Evolutionary conservation across 2,797 vertebrate species (phyloP).

Genomic region (Gallinago nigripennis): DNA sequence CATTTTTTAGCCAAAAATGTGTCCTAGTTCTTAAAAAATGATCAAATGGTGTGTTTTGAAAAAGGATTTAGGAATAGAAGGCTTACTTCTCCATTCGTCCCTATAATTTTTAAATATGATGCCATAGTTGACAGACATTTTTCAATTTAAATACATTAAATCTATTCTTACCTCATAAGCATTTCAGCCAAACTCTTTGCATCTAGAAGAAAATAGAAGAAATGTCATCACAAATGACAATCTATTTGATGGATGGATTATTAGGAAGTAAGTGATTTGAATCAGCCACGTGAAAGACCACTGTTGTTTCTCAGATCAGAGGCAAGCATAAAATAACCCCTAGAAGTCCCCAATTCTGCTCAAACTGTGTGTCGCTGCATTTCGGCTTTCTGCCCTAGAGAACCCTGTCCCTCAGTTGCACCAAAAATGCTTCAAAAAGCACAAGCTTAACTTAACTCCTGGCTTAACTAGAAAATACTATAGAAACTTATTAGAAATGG

Average conservation of each 20-base stretch:
- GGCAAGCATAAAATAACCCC: not conserved
- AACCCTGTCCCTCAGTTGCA: not conserved
- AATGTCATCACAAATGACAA: slow-evolving; percentile 19
- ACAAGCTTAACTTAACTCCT: not conserved
- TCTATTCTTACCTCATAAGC: slow-evolving; percentile 94
- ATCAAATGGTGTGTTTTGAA: not conserved
- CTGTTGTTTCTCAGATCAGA: not conserved
- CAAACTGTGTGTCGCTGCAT: not conserved
- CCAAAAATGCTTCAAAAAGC: not conserved
- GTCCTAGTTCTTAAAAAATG: not conserved
- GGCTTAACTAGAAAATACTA: not conserved
- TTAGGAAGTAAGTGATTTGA: not conserved
- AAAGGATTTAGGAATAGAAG: not conserved
- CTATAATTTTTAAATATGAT: not conserved
- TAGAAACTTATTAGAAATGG: not conserved
- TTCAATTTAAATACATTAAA: not conserved
- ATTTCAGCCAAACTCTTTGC: slow-evolving; percentile 99
- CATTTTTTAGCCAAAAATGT: not conserved
- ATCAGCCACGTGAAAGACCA: not conserved
- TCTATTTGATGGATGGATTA: not conserved
- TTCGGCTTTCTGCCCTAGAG: not conserved
- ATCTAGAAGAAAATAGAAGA: slow-evolving; percentile 86
- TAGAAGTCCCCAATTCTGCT: not conserved
- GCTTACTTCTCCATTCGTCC: not conserved
- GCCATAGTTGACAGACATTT: not conserved